Base-by-base conservation (phyloP, 2,888 invertebrate genomes). In the Polydrusus tereticollis region DNA sequence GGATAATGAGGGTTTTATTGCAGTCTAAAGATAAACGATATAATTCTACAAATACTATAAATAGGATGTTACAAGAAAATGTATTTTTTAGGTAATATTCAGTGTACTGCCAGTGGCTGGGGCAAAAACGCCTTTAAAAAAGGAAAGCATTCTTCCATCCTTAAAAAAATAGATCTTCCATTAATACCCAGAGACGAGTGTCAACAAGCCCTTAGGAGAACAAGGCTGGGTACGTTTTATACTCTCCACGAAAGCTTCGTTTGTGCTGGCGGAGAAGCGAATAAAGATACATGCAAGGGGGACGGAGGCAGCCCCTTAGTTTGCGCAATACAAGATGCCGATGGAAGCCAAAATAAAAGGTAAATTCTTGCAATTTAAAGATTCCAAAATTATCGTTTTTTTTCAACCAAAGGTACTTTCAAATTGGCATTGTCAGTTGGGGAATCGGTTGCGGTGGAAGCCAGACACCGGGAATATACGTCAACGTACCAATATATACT, bases 281-380 rank as follows among this genome's bases (percentile, higher is more conserved):
- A 92, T 0, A 88, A 90, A 77, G 94, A 95, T 76, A 92, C 93
- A 0, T 94, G 94, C 80, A 88, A 86, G 88, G 94, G 94, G 14
- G 94, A 94, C 81, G 94, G 94, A 5, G 94, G 94, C 18, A 92
- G 92, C 26, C 94, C 94, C 0, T 84, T 94, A 18, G 91, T 90
- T 0, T 94, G 94, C 77, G 91, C 93, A 0, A 85, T 91, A 58
- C 85, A 85, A 70, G 89, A 88, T 29, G 80, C 5, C 6, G 60
- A 55, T 29, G 29, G 52, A 14, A 55, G 52, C 12, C 16, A 41
- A 20, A 23, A 18, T 20, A 16, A 20, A 8, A 59, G 43, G 43
- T 41, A n/a, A 36, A 2, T 29, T 10, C n/a, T 55, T 55, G 29
- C n/a, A 14, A 16, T 4, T 5, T 43, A n/a, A n/a, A n/a, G n/a